These are phyloP conservation scores for Cheilosia variabilis DNA, from an alignment of 2,888 invertebrate genomes.

Conservation along the genomic window DNA sequence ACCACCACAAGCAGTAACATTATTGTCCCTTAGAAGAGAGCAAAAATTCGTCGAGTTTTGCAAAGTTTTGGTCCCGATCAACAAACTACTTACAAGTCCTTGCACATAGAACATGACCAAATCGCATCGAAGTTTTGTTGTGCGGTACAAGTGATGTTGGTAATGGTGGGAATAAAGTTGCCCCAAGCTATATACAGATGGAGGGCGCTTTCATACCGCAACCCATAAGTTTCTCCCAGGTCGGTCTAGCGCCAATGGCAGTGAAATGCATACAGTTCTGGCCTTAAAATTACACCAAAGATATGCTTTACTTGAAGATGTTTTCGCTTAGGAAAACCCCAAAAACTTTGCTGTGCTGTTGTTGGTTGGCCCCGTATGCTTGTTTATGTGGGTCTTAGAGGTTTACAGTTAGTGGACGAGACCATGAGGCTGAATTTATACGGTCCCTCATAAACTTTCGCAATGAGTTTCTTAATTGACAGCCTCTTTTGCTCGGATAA, in stretches of 20 bases:
- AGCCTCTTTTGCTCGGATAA: conserved; percentile 66
- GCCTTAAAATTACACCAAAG: conserved; percentile 51
- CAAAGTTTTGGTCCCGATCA: conserved; percentile 73
- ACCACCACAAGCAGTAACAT: conserved; percentile 59
- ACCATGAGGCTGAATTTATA: conserved; percentile 58
- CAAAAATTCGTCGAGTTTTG: conserved; percentile 60
- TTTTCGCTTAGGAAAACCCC: conserved; percentile 72
- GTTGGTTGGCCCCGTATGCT: conserved; percentile 55
- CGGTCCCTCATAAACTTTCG: conserved; percentile 72
- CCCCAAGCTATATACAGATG: conserved; percentile 48
- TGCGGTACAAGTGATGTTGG: conserved; percentile 70
- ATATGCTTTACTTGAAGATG: conserved; percentile 72
- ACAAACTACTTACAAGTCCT: conserved; percentile 76
- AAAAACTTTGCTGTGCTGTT: conserved; percentile 65
- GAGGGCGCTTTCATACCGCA: conserved; percentile 44
- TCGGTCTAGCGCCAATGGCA: conserved; percentile 55
- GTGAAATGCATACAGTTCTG: conserved; percentile 64
- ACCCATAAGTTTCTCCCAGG: conserved; percentile 62
- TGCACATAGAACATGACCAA: conserved; percentile 71
- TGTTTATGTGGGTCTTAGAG: conserved; percentile 59
- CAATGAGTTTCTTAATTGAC: conserved; percentile 76
- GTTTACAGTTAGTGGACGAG: conserved; percentile 47
- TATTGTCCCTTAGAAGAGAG: conserved; percentile 63
- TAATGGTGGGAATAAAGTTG: conserved; percentile 69
- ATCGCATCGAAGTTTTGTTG: conserved; percentile 70